Evolutionary conservation across 2,888 invertebrate species (phyloP).

Genomic region (Alsophila aescularia): DNA sequence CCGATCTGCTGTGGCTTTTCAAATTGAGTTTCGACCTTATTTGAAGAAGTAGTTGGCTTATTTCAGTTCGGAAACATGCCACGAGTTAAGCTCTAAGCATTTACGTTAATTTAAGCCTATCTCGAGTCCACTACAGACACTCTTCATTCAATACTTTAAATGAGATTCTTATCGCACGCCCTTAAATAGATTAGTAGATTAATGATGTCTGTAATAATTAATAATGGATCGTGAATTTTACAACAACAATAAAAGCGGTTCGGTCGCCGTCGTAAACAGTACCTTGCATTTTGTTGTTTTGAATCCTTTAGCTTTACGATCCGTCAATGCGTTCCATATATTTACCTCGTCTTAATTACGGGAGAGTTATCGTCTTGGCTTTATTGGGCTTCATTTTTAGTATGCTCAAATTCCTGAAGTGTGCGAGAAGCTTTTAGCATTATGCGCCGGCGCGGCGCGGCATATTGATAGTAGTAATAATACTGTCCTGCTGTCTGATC

Average conservation of each 20-base stretch:
- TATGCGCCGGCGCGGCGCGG: too few relatives aligned
- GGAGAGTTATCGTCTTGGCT: constrained; percentile 67
- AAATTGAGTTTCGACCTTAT: constrained; percentile 39
- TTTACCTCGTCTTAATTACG: constrained; percentile 81
- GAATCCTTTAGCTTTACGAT: constrained; percentile 79
- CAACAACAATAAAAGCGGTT: constrained; percentile 82
- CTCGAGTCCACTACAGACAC: constrained; percentile 82
- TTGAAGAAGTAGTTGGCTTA: background rate
- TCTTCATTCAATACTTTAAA: constrained; percentile 85
- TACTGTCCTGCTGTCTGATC: too few relatives aligned
- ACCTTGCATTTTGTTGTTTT: constrained; percentile 80
- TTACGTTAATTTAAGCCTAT: constrained; percentile 78
- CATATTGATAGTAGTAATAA: too few relatives aligned
- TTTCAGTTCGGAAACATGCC: constrained; percentile 33
- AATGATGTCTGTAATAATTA: constrained; percentile 85
- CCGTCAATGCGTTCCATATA: constrained; percentile 80
- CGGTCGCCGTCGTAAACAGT: constrained; percentile 76
- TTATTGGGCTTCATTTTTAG: constrained; percentile 72
- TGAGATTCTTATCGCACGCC: constrained; percentile 84
- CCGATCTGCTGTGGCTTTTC: constrained; percentile 32
- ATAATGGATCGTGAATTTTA: constrained; percentile 84
- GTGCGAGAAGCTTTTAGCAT: constrained; percentile 29
- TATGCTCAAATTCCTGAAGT: constrained; percentile 60
- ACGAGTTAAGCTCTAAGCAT: constrained; percentile 23
- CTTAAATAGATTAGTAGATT: constrained; percentile 85